Evolutionary conservation across 2,888 invertebrate genomes (phyloP).

Genomic region (Schizaphis graminum): DNA sequence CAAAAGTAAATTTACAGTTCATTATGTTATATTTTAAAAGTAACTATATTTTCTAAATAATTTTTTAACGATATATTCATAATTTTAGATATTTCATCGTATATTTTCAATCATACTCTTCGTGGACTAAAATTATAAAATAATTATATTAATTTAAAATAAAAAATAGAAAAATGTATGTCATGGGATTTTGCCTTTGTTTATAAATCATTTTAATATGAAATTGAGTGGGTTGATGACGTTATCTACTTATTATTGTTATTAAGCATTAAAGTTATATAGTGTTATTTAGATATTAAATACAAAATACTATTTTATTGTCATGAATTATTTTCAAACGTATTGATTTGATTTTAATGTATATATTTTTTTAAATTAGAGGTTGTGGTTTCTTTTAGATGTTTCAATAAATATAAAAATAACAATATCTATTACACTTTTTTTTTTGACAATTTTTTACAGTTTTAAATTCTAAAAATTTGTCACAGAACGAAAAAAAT

Average conservation of each 20-base stretch:
- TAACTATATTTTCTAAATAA: background rate
- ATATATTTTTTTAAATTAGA: background rate
- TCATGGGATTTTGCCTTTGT: background rate
- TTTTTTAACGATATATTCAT: background rate
- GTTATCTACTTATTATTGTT: background rate
- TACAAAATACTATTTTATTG: background rate
- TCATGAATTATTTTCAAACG: background rate
- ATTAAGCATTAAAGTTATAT: background rate
- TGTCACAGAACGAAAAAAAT: too few species aligned
- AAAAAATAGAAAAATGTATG: background rate
- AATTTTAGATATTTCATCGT: background rate
- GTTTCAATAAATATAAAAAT: background rate
- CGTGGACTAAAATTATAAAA: background rate
- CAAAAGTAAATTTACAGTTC: background rate
- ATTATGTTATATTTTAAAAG: background rate
- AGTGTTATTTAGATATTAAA: background rate
- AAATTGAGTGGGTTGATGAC: background rate
- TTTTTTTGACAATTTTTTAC: background rate
- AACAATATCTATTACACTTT: background rate
- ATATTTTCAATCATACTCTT: background rate
- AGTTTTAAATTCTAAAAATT: background rate
- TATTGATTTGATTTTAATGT: background rate
- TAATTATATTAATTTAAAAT: background rate
- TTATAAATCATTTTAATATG: background rate
- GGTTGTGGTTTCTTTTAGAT: background rate